Evolutionary conservation across 2,113 vertebrate species (phyloP).

Genomic region (Pelodiscus sinensis): DNA sequence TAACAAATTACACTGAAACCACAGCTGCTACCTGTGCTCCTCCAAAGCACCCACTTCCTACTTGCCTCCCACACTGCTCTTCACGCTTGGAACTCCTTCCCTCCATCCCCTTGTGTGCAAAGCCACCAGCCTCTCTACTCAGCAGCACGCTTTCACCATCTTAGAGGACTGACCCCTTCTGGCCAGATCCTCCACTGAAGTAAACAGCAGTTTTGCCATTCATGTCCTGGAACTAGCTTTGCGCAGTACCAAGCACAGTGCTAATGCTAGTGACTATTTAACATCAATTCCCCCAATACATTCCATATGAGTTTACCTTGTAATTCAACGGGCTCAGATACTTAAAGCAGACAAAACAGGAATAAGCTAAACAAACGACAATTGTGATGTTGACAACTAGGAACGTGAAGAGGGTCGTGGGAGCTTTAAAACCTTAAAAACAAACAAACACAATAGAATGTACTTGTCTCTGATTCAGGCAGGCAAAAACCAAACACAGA

Average conservation of each 20-base stretch:
- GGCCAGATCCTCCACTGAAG: background rate
- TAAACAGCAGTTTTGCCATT: background rate
- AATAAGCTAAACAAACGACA: constrained; percentile 81
- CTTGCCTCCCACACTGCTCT: background rate
- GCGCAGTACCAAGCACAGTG: background rate
- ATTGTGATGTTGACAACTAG: constrained; percentile 86
- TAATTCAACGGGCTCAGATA: constrained; percentile 92
- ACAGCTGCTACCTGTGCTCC: background rate
- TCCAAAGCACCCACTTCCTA: background rate
- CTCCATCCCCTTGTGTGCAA: background rate
- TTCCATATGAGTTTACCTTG: constrained; percentile 76
- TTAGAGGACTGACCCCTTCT: background rate
- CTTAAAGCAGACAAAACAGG: constrained; percentile 91
- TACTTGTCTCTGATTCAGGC: background rate
- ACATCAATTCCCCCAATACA: background rate
- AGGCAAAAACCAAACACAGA: background rate
- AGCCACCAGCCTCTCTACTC: background rate
- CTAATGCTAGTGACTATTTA: background rate
- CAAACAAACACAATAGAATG: background rate
- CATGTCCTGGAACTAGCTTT: background rate
- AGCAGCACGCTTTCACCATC: background rate
- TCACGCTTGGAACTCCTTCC: background rate
- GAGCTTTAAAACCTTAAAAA: constrained; percentile 85
- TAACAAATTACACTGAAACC: background rate
- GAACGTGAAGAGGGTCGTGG: constrained; percentile 90